Conservation (phyloP, 1,140 invertebrate genomes). For the Microplitis demolitor region DNA sequence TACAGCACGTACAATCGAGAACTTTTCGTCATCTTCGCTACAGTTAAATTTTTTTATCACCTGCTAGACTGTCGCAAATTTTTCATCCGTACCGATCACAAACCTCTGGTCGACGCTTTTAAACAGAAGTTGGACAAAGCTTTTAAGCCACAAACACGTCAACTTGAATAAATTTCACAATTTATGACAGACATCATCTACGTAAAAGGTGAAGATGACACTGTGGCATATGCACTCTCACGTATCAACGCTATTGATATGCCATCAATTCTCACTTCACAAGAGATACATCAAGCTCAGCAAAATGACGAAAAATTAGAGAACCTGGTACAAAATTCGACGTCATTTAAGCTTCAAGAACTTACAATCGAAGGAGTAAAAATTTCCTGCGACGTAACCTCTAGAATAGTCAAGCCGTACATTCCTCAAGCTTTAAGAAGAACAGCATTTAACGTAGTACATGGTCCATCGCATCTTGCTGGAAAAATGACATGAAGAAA, state of each 20-base stretch:
- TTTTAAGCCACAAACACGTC: constrained; percentile 21
- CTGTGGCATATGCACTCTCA: constrained; percentile 39
- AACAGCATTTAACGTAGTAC: constrained; percentile 26
- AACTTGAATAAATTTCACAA: constrained; percentile 40
- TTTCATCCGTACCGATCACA: constrained; percentile 30
- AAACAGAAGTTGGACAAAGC: constrained; percentile 11
- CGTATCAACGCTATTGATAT: constrained; percentile 28
- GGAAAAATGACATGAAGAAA: constrained; percentile 27
- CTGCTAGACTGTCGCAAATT: background rate
- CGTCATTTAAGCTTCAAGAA: constrained; percentile 16
- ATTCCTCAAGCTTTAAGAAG: constrained; percentile 29
- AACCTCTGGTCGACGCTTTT: constrained; percentile 34
- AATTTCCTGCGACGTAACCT: constrained; percentile 27
- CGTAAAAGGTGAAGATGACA: constrained; percentile 38
- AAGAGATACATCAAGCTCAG: constrained; percentile 32
- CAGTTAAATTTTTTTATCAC: constrained; percentile 28
- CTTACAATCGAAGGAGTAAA: constrained; percentile 11
- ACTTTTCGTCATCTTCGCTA: constrained; percentile 37
- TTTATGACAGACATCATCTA: constrained; percentile 39
- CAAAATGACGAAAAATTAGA: constrained; percentile 31
- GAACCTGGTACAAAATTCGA: constrained; percentile 7
- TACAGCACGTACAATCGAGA: constrained; percentile 39
- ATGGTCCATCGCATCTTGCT: constrained; percentile 37
- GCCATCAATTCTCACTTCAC: constrained; percentile 15
- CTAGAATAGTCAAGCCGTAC: constrained; percentile 33